These are phyloP conservation scores for Amblyraja radiata DNA, from an alignment of 2,797 vertebrate genomes.

Conservation along the genomic window DNA sequence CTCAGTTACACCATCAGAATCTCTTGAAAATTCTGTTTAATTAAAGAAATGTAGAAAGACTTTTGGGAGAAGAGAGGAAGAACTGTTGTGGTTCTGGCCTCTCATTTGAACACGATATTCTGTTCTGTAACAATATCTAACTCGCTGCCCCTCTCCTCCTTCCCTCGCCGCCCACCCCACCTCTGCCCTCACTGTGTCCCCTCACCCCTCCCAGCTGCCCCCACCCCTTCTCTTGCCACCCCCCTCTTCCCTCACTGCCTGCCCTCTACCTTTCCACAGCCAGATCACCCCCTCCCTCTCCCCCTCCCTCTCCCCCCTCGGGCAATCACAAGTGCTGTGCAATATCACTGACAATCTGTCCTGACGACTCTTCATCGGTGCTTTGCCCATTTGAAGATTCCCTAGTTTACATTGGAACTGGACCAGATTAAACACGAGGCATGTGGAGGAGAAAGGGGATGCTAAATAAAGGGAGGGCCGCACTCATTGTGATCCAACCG, in stretches of 20 bases:
- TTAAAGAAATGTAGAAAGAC: conserved; percentile 20
- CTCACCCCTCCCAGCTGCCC: too few relatives aligned
- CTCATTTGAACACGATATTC: neutral
- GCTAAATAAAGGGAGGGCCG: neutral
- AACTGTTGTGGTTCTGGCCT: neutral
- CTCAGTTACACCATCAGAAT: neutral
- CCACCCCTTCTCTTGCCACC: too few relatives aligned
- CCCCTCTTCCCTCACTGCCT: too few relatives aligned
- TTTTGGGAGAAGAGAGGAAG: neutral
- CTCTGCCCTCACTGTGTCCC: too few relatives aligned
- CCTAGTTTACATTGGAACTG: conserved; percentile 5
- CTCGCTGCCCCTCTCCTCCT: too few relatives aligned
- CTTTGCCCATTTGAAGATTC: neutral
- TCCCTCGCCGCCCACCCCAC: too few relatives aligned
- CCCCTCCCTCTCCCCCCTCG: too few relatives aligned
- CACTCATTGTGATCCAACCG: neutral
- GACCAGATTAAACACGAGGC: neutral
- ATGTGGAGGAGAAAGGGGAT: neutral
- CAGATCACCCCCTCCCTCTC: too few relatives aligned
- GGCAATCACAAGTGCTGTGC: neutral
- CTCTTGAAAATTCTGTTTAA: conserved; percentile 13
- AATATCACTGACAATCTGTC: neutral
- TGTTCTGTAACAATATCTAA: neutral
- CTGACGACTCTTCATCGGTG: neutral
- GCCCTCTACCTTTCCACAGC: too few relatives aligned